Conservation (phyloP, 2,888 invertebrate species). For the Blastobasis lacticolella region DNA sequence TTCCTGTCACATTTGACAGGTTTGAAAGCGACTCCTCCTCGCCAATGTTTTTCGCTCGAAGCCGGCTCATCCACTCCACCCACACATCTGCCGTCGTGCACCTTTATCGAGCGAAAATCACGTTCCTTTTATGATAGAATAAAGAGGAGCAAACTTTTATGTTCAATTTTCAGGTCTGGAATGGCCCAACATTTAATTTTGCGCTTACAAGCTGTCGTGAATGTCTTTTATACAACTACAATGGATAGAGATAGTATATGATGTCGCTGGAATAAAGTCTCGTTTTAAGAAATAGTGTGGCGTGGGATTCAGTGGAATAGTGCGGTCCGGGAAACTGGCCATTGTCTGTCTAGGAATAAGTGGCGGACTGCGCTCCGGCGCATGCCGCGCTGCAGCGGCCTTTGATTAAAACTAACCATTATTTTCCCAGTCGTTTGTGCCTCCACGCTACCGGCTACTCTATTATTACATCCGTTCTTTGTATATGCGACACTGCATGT, state of each 20-base stretch:
- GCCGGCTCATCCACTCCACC: conserved; percentile 32
- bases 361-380: conserved; percentile 3
- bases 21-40: conserved; percentile 68
- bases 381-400: conserved; percentile 5
- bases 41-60: conserved; percentile 54
- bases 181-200: conserved; percentile 20
- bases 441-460: neutral
- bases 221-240: conserved; percentile 13
- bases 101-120: conserved; percentile 11
- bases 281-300: conserved; percentile 19
- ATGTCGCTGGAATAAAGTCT: conserved; percentile 21
- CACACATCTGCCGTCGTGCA: conserved; percentile 30
- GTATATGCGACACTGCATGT: too few species aligned
- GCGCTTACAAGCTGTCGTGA: conserved; percentile 13
- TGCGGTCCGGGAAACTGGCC: conserved; percentile 2
- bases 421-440: conserved; percentile 1
- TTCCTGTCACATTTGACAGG: conserved; percentile 70
- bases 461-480: neutral
- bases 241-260: conserved; percentile 17
- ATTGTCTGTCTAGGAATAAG: conserved; percentile 19
- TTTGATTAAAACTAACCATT: conserved; percentile 15
- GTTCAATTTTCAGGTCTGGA: conserved; percentile 10
- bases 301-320: conserved; percentile 10
- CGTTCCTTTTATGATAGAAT: conserved; percentile 8
- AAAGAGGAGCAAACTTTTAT: conserved; percentile 7